These are phyloP conservation scores for Nannospalax galili DNA, from an alignment of 2,113 vertebrate genomes.

Conservation along the genomic window DNA sequence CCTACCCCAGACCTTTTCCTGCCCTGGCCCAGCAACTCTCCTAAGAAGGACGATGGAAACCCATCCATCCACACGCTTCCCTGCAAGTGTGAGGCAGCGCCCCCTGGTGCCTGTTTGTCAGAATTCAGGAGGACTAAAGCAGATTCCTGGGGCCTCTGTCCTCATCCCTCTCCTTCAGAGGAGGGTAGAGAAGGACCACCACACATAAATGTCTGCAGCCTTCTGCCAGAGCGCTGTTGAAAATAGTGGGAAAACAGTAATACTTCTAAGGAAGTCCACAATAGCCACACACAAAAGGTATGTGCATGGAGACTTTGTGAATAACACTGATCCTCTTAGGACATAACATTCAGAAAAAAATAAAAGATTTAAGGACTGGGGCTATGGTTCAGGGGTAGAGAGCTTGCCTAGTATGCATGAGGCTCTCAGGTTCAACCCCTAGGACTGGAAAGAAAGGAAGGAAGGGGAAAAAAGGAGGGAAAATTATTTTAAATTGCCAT, in stretches of 20 bases:
- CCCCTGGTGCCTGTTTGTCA: not conserved
- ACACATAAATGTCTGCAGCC: accelerated
- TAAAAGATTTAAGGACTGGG: not conserved
- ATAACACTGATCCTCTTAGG: not conserved
- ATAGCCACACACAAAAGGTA: not conserved
- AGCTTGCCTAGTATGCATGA: not conserved
- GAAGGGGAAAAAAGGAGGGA: accelerated
- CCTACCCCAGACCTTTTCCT: accelerated
- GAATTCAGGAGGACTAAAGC: not conserved
- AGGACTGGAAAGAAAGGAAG: too few species aligned
- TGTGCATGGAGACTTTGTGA: not conserved
- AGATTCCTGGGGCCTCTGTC: too few species aligned
- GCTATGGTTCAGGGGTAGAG: not conserved
- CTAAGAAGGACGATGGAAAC: not conserved
- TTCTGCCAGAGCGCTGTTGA: not conserved
- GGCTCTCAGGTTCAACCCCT: not conserved
- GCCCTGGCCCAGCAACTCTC: not conserved
- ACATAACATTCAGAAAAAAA: not conserved
- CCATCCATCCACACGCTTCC: not conserved
- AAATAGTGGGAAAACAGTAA: not conserved
- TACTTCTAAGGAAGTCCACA: too few species aligned
- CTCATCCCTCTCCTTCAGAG: not conserved
- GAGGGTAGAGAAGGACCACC: not conserved
- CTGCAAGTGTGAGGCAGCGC: not conserved
- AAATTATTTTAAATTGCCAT: too few species aligned